A percentile compares a stretch with the other conserved stretches of the same genome.
These are phyloP conservation scores for Thryonomys swinderianus DNA, from an alignment of 2,113 vertebrate genomes.

Conservation along the genomic window DNA sequence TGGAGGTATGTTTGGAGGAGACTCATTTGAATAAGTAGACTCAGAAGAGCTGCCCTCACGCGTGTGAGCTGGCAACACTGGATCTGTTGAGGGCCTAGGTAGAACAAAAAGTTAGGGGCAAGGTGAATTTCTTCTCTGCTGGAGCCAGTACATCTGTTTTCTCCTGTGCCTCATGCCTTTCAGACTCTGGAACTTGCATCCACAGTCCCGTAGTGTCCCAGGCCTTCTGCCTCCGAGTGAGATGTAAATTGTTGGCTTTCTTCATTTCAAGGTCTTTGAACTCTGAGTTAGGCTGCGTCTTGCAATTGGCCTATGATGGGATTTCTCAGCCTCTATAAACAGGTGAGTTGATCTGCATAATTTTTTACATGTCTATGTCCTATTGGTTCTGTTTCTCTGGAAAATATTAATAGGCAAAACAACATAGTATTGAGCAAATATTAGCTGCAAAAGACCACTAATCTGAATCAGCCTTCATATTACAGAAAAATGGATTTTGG, in stretches of 20 bases:
- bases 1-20: neutral
- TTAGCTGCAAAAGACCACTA: too few species aligned
- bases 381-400: neutral
- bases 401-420: neutral
- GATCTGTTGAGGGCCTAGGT: neutral
- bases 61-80: neutral
- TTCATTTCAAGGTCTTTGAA: neutral
- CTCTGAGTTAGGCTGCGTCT: neutral
- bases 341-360: neutral
- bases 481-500: neutral
- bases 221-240: neutral
- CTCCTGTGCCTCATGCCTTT: neutral
- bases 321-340: neutral
- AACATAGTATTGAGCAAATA: neutral
- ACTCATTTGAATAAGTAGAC: neutral
- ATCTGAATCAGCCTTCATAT: neutral
- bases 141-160: neutral
- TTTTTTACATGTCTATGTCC: neutral
- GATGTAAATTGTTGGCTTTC: neutral
- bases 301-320: accelerated
- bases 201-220: neutral
- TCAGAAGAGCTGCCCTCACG: neutral
- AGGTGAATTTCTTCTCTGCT: neutral
- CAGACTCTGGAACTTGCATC: neutral
- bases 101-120: neutral